Evolutionary conservation across 2,113 vertebrate genomes (phyloP), one percentile per base, ranked within the genome.

Genomic region (Thamnophis sirtalis): DNA sequence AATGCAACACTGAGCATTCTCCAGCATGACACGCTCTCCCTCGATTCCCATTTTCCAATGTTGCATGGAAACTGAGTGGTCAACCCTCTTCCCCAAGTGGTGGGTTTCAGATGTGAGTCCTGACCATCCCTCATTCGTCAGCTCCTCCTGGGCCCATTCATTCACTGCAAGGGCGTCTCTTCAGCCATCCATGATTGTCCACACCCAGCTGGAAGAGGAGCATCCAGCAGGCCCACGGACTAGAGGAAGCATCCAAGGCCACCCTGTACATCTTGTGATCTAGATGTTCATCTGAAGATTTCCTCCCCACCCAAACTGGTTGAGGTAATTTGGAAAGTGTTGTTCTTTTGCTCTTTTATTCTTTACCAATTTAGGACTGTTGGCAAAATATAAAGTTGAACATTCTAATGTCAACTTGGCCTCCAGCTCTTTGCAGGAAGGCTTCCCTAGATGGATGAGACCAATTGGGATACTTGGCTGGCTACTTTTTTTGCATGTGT

Each of bases 51-150:
- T 92, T 96, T 96, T 95, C 95, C 96, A n/a, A 56, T 22, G 96
- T 96, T 96, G 88, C 96, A n/a, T 95, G 92, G 96, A 87, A 96
- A 97, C 95, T 22, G 0, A 95, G 95, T 95, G 93, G 95, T 95
- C 96, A 96, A n/a, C 56, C 90, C 93, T 63, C 73, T 94, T 96
- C 92, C 93, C 92, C 86, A 54, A 94, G 15, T 92, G 89, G 80
- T 94, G 93, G 95, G 96, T 2, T 96, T 95, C 93, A 53, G 91
- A 94, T 1, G 17, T 91, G 94, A 95, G 93, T 54, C 26, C 89
- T 0, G 92, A 90, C 90, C 50, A 2, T 50, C 95, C 94, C 95
- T 96, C 93, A 92, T 94, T 95, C 94, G 92, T 91, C 94, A 95
- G 87, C 56, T 95, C 96, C 95, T 97, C 95, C 93, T 94, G 96